Conservation (phyloP, 1,140 invertebrate species). For the Ceratosolen fusciceps region DNA sequence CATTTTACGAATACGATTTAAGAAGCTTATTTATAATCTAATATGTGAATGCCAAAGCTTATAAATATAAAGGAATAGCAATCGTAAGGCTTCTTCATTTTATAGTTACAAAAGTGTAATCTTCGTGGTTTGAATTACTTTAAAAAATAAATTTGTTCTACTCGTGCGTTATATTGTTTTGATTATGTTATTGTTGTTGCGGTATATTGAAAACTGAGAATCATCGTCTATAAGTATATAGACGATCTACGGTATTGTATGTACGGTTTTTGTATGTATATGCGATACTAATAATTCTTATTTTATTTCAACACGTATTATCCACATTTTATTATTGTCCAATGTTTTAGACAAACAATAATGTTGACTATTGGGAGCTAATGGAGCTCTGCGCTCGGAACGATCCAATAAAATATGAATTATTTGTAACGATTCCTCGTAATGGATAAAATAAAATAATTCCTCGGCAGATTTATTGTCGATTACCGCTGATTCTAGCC, state of each 20-base stretch:
- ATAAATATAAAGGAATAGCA: slow-evolving; percentile 17
- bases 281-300: not conserved
- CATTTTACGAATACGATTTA: slow-evolving; percentile 32
- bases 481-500: not conserved
- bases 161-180: not conserved
- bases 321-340: not conserved
- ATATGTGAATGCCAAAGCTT: slow-evolving; percentile 21
- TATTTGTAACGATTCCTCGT: not conserved
- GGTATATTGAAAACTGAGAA: not conserved
- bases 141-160: slow-evolving; percentile 11
- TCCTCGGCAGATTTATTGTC: not conserved
- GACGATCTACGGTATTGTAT: too few species aligned
- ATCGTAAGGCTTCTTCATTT: not conserved
- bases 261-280: slow-evolving; percentile 10
- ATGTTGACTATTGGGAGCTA: not conserved
- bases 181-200: not conserved
- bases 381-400: not conserved
- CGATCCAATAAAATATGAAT: slow-evolving; percentile 31
- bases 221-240: not conserved
- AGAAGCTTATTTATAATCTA: slow-evolving; percentile 19
- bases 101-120: slow-evolving; percentile 18
- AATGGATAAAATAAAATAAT: slow-evolving; percentile 21
- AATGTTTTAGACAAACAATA: not conserved
- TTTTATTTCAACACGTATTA: not conserved
- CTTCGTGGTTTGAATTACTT: slow-evolving; percentile 47